Evolutionary conservation across 2,113 vertebrate genomes (phyloP).

Genomic region (Fulica atra): DNA sequence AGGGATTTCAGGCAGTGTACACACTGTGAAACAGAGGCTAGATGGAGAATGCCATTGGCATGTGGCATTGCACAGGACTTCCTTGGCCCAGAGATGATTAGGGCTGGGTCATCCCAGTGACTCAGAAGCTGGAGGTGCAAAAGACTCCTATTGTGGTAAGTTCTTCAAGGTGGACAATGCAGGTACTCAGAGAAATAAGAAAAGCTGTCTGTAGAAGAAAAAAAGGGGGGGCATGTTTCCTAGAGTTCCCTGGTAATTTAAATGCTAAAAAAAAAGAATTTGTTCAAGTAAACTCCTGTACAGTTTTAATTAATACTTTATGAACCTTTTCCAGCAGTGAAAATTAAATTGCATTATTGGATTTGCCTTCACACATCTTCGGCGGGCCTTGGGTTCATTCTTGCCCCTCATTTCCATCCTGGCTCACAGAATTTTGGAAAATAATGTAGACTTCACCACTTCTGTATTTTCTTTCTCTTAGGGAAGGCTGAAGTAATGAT

Average conservation of each 20-base stretch:
- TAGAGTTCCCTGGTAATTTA: background rate
- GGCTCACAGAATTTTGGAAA: background rate
- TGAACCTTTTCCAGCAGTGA: background rate
- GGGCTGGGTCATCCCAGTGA: background rate
- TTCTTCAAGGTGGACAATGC: background rate
- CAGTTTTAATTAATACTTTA: background rate
- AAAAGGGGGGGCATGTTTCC: background rate
- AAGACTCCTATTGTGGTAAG: background rate
- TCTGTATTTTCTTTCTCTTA: background rate
- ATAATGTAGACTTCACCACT: background rate
- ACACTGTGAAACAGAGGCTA: background rate
- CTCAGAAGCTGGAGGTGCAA: background rate
- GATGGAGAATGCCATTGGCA: background rate
- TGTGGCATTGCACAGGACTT: background rate
- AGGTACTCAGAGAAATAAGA: background rate
- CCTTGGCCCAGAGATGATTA: background rate
- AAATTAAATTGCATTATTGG: background rate
- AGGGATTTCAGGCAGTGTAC: background rate
- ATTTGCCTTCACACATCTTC: background rate
- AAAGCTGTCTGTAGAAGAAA: background rate
- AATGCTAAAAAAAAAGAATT: background rate
- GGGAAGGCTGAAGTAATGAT: background rate
- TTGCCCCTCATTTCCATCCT: background rate
- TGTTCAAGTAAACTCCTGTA: background rate
- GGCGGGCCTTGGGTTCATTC: no score